Conservation (phyloP, 37 sponge, comb jelly and placozoan genomes). For the Oopsacas minuta region DNA sequence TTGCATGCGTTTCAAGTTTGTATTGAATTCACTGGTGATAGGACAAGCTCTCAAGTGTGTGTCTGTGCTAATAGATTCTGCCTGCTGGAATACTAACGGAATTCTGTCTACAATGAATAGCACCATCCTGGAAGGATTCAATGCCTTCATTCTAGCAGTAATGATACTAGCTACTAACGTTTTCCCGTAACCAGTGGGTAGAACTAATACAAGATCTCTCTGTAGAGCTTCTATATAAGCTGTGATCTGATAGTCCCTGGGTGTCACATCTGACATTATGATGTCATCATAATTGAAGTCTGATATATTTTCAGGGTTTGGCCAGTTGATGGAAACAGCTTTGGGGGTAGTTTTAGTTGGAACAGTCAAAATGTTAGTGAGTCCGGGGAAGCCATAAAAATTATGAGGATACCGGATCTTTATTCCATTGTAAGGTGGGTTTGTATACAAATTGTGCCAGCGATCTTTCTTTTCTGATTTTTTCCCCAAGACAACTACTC, state of each 20-base stretch:
- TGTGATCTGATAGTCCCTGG: not conserved
- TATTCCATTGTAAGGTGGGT: not conserved
- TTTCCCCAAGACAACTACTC: not conserved
- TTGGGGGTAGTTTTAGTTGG: too few relatives aligned
- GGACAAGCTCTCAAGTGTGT: not conserved
- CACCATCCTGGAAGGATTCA: not conserved
- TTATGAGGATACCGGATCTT: not conserved
- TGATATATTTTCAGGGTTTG: not conserved
- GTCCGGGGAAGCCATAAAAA: not conserved
- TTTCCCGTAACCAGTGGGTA: not conserved
- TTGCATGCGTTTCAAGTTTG: not conserved
- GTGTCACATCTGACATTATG: not conserved
- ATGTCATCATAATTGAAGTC: not conserved
- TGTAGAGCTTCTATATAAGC: constrained; percentile 12
- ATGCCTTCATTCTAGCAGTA: not conserved
- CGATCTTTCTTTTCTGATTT: not conserved
- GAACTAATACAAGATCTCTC: not conserved
- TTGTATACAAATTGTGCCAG: not conserved
- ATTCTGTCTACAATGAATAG: not conserved
- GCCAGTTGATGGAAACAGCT: not conserved
- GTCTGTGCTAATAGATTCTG: not conserved
- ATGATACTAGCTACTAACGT: not conserved
- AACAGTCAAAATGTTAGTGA: not conserved
- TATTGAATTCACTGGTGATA: not conserved
- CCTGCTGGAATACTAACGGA: not conserved